These are phyloP conservation scores for Rhabdophis nuchalis DNA, from an alignment of 2,797 vertebrate species.

Conservation along the genomic window DNA sequence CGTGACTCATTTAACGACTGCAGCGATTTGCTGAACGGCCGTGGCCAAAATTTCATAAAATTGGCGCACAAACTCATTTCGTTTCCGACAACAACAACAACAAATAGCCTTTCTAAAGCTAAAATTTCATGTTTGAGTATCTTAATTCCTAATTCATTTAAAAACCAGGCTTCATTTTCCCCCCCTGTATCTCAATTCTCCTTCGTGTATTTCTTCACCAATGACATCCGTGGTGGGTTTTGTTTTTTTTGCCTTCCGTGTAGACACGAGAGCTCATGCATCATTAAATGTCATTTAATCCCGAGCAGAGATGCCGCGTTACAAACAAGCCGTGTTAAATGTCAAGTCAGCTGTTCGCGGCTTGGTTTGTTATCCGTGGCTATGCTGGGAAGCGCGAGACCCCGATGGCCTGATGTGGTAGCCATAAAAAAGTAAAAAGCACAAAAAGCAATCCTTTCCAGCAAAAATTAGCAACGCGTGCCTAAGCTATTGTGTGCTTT, in stretches of 20 bases:
- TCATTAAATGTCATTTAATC: not conserved
- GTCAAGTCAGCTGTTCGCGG: not conserved
- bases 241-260: not conserved
- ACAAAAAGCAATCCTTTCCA: not conserved
- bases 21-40: not conserved
- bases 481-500: not conserved
- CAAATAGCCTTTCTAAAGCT: too few species aligned
- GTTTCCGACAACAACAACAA: too few species aligned
- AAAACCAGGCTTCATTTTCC: not conserved
- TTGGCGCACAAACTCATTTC: not conserved
- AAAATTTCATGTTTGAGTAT: too few species aligned
- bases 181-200: not conserved
- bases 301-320: not conserved
- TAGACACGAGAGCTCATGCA: not conserved
- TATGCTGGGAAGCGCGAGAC: rapidly evolving
- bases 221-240: not conserved
- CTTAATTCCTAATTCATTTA: too few species aligned
- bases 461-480: not conserved
- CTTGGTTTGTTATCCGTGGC: not conserved
- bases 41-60: not conserved
- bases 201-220: not conserved
- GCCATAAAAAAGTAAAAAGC: not conserved
- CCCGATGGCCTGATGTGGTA: not conserved
- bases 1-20: not conserved
- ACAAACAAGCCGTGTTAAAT: not conserved